phyloP scores from a whole-genome alignment of 2,113 vertebrate species.

The Mesitornis unicolor region DNA sequence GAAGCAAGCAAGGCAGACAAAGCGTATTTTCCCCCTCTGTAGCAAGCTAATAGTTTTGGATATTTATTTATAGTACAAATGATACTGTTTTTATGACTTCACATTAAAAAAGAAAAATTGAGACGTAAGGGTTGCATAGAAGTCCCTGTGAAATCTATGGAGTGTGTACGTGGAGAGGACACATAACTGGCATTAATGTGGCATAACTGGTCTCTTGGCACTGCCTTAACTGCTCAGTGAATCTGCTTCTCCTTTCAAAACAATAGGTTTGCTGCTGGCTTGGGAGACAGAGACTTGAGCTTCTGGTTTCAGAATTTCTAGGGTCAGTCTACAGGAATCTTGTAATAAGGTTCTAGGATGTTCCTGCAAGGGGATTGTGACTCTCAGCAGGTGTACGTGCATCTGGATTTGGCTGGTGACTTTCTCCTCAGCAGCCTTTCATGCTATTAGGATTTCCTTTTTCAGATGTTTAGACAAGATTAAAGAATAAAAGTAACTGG shows the following conservation, averaged over 20 bases:
- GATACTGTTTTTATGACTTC: neutral
- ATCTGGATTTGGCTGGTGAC: neutral
- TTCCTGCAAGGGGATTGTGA: neutral
- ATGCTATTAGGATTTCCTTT: neutral
- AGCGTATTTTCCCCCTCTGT: neutral
- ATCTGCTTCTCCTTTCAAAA: neutral
- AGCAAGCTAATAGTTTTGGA: neutral
- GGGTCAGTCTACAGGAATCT: neutral
- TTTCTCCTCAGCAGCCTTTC: neutral
- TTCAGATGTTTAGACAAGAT: neutral
- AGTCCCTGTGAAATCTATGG: neutral
- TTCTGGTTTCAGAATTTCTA: neutral
- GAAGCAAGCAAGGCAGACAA: neutral
- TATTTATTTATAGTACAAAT: neutral
- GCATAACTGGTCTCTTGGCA: neutral
- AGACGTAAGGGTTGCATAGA: neutral
- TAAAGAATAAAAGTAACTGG: neutral
- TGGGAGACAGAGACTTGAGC: neutral
- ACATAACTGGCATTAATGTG: fast-evolving
- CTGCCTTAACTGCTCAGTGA: neutral
- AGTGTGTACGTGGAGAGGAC: neutral
- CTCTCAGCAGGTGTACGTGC: neutral
- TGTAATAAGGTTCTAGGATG: neutral
- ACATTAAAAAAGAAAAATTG: neutral
- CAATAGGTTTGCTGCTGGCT: neutral